Percentiles rank a stretch among this genome's conserved stretches.
Evolutionary conservation across 2,888 invertebrate species (phyloP).

Genomic region (Trichopoda pennipes): DNA sequence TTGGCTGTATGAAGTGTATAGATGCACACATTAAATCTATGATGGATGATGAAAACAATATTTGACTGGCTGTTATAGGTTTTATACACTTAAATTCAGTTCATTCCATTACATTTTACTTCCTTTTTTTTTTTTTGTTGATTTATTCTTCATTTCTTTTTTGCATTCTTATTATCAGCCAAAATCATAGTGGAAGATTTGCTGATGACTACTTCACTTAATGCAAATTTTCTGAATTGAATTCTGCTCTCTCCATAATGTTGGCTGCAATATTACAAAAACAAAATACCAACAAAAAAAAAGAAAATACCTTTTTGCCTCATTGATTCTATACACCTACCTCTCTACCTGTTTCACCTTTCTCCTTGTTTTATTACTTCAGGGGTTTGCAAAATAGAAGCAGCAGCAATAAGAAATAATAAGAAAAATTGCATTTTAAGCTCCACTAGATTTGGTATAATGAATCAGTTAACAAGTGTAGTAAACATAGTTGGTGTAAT

Average conservation of each 20-base stretch:
- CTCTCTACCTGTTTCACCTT: conserved; percentile 39
- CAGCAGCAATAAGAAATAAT: conserved; percentile 24
- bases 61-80: conserved; percentile 59
- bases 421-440: conserved; percentile 66
- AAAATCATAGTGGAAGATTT: conserved; percentile 68
- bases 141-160: conserved; percentile 37
- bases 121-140: conserved; percentile 17
- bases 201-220: conserved; percentile 72
- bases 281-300: too few species aligned
- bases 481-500: conserved; percentile 47
- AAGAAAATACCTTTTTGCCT: conserved; percentile 35
- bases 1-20: conserved; percentile 6
- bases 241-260: conserved; percentile 55
- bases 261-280: conserved; percentile 20
- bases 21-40: background rate
- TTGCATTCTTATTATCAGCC: conserved; percentile 51
- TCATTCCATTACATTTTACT: conserved; percentile 51
- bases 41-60: conserved; percentile 47
- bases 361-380: conserved; percentile 49
- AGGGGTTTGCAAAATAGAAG: conserved; percentile 40
- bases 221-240: conserved; percentile 71
- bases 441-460: conserved; percentile 65
- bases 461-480: conserved; percentile 66
- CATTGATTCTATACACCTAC: conserved; percentile 40
- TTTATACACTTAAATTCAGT: conserved; percentile 30